Percentiles rank a stretch among this genome's conserved stretches.
These are phyloP conservation scores for Hybos culiciformis DNA, from an alignment of 2,888 invertebrate genomes.

Conservation along the genomic window DNA sequence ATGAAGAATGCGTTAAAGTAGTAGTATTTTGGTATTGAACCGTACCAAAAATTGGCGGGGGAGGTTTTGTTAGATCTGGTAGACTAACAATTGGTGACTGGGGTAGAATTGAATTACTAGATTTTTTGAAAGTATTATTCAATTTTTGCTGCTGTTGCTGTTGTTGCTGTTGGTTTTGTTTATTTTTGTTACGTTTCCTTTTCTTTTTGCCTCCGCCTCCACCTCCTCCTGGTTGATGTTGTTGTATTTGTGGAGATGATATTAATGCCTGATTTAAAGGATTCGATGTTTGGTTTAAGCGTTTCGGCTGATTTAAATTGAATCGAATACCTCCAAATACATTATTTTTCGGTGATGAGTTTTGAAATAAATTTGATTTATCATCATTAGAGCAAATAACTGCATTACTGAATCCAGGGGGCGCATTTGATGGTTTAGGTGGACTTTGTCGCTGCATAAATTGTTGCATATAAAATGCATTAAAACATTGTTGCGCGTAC, in stretches of 20 bases:
- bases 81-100: conserved; percentile 14
- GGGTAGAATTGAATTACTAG: conserved; percentile 19
- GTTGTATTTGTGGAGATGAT: conserved; percentile 24
- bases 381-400: conserved; percentile 21
- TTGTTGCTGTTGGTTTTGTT: conserved; percentile 32
- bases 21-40: no score
- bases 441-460: conserved; percentile 19
- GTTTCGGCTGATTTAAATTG: conserved; percentile 38
- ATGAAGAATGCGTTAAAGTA: conserved; percentile 19
- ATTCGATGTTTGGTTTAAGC: conserved; percentile 28
- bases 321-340: conserved; percentile 41
- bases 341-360: conserved; percentile 22
- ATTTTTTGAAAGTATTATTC: no score
- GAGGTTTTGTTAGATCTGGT: conserved; percentile 28
- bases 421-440: conserved; percentile 33
- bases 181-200: conserved; percentile 56
- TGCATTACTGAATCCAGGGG: conserved; percentile 38
- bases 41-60: conserved; percentile 26
- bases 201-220: conserved; percentile 51
- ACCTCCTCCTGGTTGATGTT: conserved; percentile 25
- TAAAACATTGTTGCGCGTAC: conserved; percentile 16
- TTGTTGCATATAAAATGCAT: no score
- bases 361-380: conserved; percentile 17
- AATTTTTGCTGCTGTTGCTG: conserved; percentile 26
- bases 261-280: no score